Percentiles rank a stretch among this genome's conserved stretches.
Evolutionary conservation across 35 echinoderm and acorn worm species (phyloP).

Genomic region (Nesometra sesokonis): DNA sequence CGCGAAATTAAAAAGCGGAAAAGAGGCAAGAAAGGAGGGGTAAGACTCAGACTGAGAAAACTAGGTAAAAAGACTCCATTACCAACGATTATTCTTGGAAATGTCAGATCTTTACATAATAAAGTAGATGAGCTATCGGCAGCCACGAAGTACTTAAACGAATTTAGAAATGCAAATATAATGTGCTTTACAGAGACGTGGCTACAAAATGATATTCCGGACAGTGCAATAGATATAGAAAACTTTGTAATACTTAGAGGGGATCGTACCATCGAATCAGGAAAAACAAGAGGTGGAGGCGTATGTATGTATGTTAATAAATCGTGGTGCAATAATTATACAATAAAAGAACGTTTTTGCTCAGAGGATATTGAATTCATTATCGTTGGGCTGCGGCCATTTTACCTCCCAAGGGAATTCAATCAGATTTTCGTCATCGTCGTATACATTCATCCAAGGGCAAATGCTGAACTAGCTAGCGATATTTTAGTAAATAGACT

Average conservation of each 20-base stretch:
- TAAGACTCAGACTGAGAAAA: slow-evolving; percentile 10
- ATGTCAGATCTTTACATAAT: slow-evolving; percentile 44
- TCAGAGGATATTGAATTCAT: slow-evolving; percentile 12
- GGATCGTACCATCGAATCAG: background rate
- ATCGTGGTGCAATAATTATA: slow-evolving; percentile 25
- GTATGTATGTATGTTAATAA: slow-evolving; percentile 25
- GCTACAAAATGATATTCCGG: background rate
- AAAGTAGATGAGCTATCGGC: slow-evolving; percentile 38
- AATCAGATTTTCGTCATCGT: slow-evolving; percentile 9
- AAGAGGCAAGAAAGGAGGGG: slow-evolving; percentile 40
- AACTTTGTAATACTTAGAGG: background rate
- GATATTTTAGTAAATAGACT: no score
- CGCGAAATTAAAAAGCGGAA: slow-evolving; percentile 3
- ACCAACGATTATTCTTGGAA: slow-evolving; percentile 35
- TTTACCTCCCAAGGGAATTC: slow-evolving; percentile 30
- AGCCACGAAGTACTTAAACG: slow-evolving; percentile 3
- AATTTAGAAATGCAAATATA: slow-evolving; percentile 20
- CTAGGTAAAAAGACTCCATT: slow-evolving; percentile 24
- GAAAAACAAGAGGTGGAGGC: slow-evolving; percentile 35
- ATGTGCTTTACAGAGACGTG: slow-evolving; percentile 50
- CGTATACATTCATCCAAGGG: background rate
- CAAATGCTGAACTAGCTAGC: no score
- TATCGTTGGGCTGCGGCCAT: slow-evolving; percentile 19
- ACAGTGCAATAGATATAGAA: background rate
- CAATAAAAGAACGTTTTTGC: slow-evolving; percentile 10